Base-by-base conservation (phyloP, 2,888 invertebrate species). In the Ferdinandea cuprea region DNA sequence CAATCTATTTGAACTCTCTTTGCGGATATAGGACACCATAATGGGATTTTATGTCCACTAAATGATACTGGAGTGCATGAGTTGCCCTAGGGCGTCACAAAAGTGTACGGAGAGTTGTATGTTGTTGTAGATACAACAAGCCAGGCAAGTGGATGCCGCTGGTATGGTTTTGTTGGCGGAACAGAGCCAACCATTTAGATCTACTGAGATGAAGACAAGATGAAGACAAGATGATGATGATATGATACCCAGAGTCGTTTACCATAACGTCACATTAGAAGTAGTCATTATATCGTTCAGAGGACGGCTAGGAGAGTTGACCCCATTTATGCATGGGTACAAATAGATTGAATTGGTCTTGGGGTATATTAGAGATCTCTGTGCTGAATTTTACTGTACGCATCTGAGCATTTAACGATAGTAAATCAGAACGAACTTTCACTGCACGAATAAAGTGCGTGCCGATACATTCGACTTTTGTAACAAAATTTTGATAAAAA, bases 1-100 rank as follows among this genome's bases (percentile, higher is more conserved):
- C 83, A 83, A 83, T 77, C 83, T 83, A 73, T 83, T 83, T 83
- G 78, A 83, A 78, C 83, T 77, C 77, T 78, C 66, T 73, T 76
- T 72, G 72, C 72, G 44, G 77, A 83, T 83, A 83, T 83, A 63
- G 83, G 78, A 78, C 77, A 83, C 78, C 56, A 56, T 78, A 83
- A 83, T 83, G 83, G 83, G 78, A 56, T 83, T 83, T 83, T 78
- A 83, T 83, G 83, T 83, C 83, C 83, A 83, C 83, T 78, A 83
- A 83, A 83, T 78, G 72, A 78, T 78, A 78, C 72, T 78, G 78
- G 78, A 83, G 78, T 68, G 83, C 78, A 83, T 83, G 83, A 73
- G 68, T 50, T 78, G 78, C 66, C 83, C 68, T 73, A 56, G 66
- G 83, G 83, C 72, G 54, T 50, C 32, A 30, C 71, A 71, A 46